Percentiles rank a stretch among this genome's conserved stretches.
These are phyloP conservation scores for Coregonus suidteri DNA, from an alignment of 2,797 vertebrate genomes.

Conservation along the genomic window DNA sequence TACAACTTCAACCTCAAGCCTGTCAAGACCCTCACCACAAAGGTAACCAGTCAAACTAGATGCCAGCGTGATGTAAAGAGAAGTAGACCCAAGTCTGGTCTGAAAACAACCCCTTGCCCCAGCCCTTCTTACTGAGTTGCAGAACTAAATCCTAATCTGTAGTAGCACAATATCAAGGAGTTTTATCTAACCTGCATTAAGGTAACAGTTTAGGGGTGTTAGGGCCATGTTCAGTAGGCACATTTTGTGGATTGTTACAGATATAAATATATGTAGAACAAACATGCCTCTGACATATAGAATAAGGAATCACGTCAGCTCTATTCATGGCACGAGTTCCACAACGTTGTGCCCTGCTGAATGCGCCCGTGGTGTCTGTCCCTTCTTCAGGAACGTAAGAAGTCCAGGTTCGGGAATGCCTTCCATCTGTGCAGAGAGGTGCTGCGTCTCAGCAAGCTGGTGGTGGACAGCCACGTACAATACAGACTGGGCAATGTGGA, in stretches of 20 bases:
- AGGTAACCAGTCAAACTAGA: constrained; percentile 72
- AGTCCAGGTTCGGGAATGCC: constrained; percentile 96
- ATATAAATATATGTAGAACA: not conserved
- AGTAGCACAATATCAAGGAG: too few relatives aligned
- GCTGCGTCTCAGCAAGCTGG: constrained; percentile 93
- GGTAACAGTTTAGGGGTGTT: not conserved
- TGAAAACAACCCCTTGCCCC: too few relatives aligned
- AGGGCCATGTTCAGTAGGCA: not conserved
- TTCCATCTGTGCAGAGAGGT: constrained; percentile 98
- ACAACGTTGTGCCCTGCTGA: not conserved
- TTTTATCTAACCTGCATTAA: too few relatives aligned
- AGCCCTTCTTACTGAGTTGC: too few relatives aligned
- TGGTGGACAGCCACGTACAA: constrained; percentile 98
- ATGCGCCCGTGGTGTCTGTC: constrained; percentile 13
- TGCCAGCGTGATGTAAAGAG: not conserved
- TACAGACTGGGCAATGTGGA: constrained; percentile 98
- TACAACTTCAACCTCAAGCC: constrained; percentile 99
- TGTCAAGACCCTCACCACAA: constrained; percentile 98
- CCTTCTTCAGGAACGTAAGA: constrained; percentile 89
- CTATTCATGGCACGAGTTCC: not conserved
- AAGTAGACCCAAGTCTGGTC: too few relatives aligned
- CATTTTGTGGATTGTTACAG: not conserved
- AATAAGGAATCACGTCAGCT: not conserved
- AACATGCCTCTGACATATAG: not conserved
- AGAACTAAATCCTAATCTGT: too few relatives aligned